These are phyloP conservation scores for Macquaria ambigua DNA, from an alignment of 2,113 vertebrate genomes.

Conservation along the genomic window DNA sequence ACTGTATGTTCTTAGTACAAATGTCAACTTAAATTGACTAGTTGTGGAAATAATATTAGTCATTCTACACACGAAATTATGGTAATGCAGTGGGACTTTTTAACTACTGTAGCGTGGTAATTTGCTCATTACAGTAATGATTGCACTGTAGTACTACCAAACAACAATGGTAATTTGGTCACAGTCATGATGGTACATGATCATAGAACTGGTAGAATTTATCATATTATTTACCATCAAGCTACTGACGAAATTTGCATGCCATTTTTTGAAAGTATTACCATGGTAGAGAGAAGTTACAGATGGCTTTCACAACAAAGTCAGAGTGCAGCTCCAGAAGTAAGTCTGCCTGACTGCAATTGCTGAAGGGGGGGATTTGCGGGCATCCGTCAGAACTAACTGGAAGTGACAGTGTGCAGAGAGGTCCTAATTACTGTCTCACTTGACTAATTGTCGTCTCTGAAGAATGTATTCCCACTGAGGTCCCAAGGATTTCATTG, in stretches of 20 bases:
- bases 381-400: constrained; percentile 76
- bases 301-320: constrained; percentile 61
- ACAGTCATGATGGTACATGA: not conserved
- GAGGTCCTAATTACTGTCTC: constrained; percentile 83
- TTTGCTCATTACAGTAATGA: not conserved
- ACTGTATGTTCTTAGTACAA: not conserved
- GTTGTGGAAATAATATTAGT: not conserved
- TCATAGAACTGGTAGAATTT: not conserved
- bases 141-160: not conserved
- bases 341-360: constrained; percentile 51
- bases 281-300: constrained; percentile 28
- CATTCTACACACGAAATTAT: not conserved
- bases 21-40: not conserved
- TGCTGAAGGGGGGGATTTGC: constrained; percentile 50
- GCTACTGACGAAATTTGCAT: not conserved
- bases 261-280: constrained; percentile 28
- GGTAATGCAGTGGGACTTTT: not conserved
- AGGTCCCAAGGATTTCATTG: constrained; percentile 58
- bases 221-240: not conserved
- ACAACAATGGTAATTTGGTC: not conserved
- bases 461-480: constrained; percentile 74
- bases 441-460: constrained; percentile 81
- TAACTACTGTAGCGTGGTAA: not conserved
- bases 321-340: constrained; percentile 54
- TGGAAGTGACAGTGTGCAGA: constrained; percentile 81